Evolutionary conservation across 2,797 vertebrate species (phyloP).

Genomic region (Pangasius krempfi): DNA sequence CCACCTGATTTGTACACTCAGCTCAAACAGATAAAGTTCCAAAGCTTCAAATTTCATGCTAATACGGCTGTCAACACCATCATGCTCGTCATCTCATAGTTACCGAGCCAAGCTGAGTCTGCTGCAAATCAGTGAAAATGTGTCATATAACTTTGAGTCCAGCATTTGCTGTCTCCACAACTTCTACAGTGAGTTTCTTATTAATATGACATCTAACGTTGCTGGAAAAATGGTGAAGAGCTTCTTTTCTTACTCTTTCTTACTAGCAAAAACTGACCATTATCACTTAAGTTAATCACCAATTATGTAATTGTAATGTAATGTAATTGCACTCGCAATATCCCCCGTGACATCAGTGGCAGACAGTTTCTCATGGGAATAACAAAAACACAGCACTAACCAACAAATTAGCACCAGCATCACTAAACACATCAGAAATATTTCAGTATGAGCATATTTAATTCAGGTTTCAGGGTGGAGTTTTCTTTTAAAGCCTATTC

Average conservation of each 20-base stretch:
- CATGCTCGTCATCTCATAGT: not conserved
- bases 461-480: not conserved
- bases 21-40: conserved; percentile 1
- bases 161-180: not conserved
- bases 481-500: not conserved
- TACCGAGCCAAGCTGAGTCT: not conserved
- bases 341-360: not conserved
- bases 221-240: not conserved
- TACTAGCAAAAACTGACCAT: not conserved
- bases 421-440: not conserved
- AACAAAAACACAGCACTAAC: not conserved
- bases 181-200: not conserved
- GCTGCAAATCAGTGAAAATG: not conserved
- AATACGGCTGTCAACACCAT: not conserved
- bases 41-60: not conserved
- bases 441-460: not conserved
- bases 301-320: not conserved
- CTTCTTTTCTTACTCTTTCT: not conserved
- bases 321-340: not conserved
- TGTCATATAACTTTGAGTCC: not conserved
- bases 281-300: not conserved
- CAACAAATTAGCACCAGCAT: not conserved
- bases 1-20: not conserved
- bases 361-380: not conserved
- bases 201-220: not conserved